These are phyloP conservation scores for Cantharis rustica DNA, from an alignment of 2,888 invertebrate species.

Conservation along the genomic window DNA sequence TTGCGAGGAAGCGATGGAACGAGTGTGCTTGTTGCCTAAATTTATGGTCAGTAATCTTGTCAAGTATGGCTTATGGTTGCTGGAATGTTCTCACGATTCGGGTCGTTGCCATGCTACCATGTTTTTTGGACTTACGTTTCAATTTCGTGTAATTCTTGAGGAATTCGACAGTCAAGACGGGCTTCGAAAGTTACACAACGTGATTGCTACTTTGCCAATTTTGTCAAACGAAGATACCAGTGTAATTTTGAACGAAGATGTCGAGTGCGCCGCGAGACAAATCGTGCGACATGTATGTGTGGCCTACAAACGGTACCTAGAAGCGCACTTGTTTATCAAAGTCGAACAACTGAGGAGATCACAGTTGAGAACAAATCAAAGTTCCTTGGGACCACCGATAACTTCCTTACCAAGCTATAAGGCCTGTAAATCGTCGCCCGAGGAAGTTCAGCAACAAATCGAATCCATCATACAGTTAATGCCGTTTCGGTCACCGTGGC, in stretches of 20 bases:
- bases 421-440: conserved; percentile 71
- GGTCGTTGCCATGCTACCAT: conserved; percentile 97
- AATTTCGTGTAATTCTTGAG: conserved; percentile 90
- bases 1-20: conserved; percentile 97
- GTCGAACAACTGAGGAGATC: conserved; percentile 72
- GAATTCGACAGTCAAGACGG: conserved; percentile 95
- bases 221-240: conserved; percentile 72
- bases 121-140: conserved; percentile 96
- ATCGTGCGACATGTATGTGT: conserved; percentile 90
- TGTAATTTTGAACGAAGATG: conserved; percentile 75
- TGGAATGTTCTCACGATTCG: conserved; percentile 92
- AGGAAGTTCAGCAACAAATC: conserved; percentile 86
- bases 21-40: conserved; percentile 85
- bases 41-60: conserved; percentile 78
- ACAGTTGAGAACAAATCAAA: conserved; percentile 53
- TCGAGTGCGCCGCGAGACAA: conserved; percentile 87
- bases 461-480: conserved; percentile 78
- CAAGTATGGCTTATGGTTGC: conserved; percentile 87
- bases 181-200: conserved; percentile 90
- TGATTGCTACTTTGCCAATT: conserved; percentile 88
- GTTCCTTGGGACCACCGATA: conserved; percentile 47
- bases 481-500: conserved; percentile 80
- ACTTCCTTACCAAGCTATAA: conserved; percentile 57
- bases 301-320: conserved; percentile 87
- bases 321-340: conserved; percentile 84